Evolutionary conservation across 2,888 invertebrate genomes (phyloP), one percentile per base, ranked within the genome.

Genomic region (Eupithecia centaureata): DNA sequence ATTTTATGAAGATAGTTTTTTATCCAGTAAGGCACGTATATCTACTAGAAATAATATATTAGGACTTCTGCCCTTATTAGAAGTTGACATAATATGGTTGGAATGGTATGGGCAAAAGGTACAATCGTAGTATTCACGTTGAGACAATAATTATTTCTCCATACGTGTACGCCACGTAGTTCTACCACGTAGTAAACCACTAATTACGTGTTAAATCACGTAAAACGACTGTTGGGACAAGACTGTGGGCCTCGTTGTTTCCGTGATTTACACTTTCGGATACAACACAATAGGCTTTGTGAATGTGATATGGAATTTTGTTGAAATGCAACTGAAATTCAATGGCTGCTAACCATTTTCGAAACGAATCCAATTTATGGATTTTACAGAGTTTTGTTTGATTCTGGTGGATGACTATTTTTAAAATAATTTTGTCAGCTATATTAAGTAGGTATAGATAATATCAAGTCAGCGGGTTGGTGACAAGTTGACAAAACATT

Each of bases 121-220:
- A 3, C 51, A 1, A 52, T 15, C 30, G 61, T 42, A 68, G 61
- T 68, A 58, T 58, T 52, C 58, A 27, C 27, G 59, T 18, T 8
- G 38, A 32, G 25, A 42, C 35, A 28, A 25, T 51, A 69, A 65
- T 62, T 62, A 65, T 62, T 62, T 65, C 62, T 38, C 38, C 60
- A 30, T 67, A 62, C 58, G 61, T 54, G 61, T 54, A 61, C 38
- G 57, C 60, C 60, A 59, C 58, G 64, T 70, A 64, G 57, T 65
- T 54, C 51, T 47, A 59, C 60, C 51, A 61, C 58, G 61, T 70
- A 62, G 54, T 64, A 52, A 61, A 70, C 90, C 91, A 79, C 90
- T 92, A 92, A 92, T 91, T 89, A 91, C 84, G 87, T 88, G 90
- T 89, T 92, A 92, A 91, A 91, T 92, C 91, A 91, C 91, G 84